Evolutionary conservation across 2,797 vertebrate genomes (phyloP).

Genomic region (Yasuhikotakia modesta): DNA sequence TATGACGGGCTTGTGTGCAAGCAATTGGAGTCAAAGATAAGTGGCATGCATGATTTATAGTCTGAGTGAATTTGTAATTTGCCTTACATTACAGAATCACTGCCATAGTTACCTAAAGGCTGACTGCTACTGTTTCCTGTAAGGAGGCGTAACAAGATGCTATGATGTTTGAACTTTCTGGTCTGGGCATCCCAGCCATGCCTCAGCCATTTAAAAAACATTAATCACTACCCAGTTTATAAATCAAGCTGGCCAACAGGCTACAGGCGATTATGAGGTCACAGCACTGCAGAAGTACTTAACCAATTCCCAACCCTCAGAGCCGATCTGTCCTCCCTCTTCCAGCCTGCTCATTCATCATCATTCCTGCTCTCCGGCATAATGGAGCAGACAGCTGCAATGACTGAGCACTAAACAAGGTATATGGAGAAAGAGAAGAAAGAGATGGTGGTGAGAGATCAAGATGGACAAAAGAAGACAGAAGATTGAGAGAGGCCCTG

Average conservation of each 20-base stretch:
- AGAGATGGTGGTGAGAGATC: conserved; percentile 58
- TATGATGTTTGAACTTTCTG: conserved; percentile 53
- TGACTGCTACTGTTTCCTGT: conserved; percentile 6
- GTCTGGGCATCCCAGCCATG: conserved; percentile 69
- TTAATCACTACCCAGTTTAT: conserved; percentile 97
- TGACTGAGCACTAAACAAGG: conserved; percentile 82
- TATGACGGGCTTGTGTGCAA: conserved; percentile 61
- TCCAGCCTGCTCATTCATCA: conserved; percentile 91
- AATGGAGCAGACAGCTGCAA: conserved; percentile 83
- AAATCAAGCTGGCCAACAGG: conserved; percentile 84
- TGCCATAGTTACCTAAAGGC: conserved; percentile 20
- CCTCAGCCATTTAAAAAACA: conserved; percentile 96
- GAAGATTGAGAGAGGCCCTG: conserved; percentile 63
- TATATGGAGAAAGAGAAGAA: conserved; percentile 65
- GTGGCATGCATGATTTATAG: conserved; percentile 81
- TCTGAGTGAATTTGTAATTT: conserved; percentile 44
- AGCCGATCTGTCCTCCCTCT: conserved; percentile 83
- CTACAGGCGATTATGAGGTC: conserved; percentile 84
- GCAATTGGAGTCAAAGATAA: conserved; percentile 74
- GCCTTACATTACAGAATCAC: conserved; percentile 11
- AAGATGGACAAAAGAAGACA: conserved; percentile 71
- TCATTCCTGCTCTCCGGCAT: conserved; percentile 82
- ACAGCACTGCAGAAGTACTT: conserved; percentile 90
- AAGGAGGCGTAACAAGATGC: conserved; percentile 6
- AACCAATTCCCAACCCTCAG: conserved; percentile 91